Evolutionary conservation across 2,113 vertebrate genomes (phyloP), one percentile per base, ranked within the genome.

Genomic region (Anhinga rufa): DNA sequence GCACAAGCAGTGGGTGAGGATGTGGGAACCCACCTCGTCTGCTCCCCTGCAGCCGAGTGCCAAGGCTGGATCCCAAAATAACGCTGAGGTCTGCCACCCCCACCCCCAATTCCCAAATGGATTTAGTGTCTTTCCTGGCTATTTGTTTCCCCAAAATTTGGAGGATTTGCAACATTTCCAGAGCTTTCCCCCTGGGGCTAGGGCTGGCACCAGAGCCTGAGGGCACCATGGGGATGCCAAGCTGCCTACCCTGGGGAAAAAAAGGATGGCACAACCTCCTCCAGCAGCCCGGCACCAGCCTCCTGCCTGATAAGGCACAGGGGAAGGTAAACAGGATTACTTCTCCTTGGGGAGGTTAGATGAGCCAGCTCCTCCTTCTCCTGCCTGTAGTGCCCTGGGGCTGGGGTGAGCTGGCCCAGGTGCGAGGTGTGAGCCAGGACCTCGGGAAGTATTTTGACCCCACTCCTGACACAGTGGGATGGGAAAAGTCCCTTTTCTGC

Each of bases 381-480:
- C 62, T 44, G 29, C 68, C 68, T 1, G 0, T 12, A 1, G 20
- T n/a, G 48, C 31, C 46, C 40, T 0, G 1, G 15, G 1, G 4
- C 60, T 58, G n/a, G 21, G 29, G n/a, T 2, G 7, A 49, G 22
- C 31, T 2, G 1, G 51, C 16, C 38, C 26, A 7, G 9, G 29
- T 6, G 4, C 72, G 21, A 64, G 17, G 12, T 4, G 61, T 7
- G 6, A 84, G 31, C 26, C 62, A 25, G 34, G 12, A 28, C 10
- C 8, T 51, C 2, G 0, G 9, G 54, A 36, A 6, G 9, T 17
- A 14, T 62, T 86, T 58, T 51, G 4, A 11, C 25, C 14, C 40
- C 6, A 4, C 15, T 86, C 25, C 32, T n/a, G 51, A 11, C 5
- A 6, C 1, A 2, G 9, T 0, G 2, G 9, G 5, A 21, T 28